These are phyloP conservation scores for Conus canariensis DNA, from an alignment of 2,888 invertebrate genomes.

Conservation along the genomic window DNA sequence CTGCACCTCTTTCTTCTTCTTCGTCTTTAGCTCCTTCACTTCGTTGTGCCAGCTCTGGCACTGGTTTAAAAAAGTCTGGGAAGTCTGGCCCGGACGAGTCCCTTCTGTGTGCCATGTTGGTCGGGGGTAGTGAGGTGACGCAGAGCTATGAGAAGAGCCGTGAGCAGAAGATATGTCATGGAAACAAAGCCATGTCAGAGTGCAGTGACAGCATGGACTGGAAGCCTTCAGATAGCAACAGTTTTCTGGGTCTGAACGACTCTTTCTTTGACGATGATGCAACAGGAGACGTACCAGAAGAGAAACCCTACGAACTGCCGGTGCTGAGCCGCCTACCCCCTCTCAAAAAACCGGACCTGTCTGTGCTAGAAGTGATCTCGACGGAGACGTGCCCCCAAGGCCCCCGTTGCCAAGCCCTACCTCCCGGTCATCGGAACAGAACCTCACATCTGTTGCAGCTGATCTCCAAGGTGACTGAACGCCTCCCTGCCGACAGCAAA, in stretches of 20 bases:
- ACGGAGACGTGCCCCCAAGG: neutral
- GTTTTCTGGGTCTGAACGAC: neutral
- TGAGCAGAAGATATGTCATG: neutral
- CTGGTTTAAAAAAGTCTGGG: neutral
- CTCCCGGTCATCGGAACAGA: neutral
- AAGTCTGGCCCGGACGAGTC: conserved; percentile 32
- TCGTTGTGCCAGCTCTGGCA: neutral
- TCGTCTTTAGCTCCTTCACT: neutral
- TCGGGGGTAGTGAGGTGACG: conserved; percentile 51
- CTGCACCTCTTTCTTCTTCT: neutral
- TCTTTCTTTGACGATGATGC: neutral
- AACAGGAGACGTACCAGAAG: neutral
- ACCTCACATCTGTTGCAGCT: neutral
- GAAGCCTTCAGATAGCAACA: neutral
- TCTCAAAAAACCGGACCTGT: neutral
- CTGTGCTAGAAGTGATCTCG: conserved; percentile 15
- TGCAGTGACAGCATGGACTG: conserved; percentile 20
- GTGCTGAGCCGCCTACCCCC: conserved; percentile 35
- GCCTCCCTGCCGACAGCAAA: neutral
- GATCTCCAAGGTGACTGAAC: conserved; percentile 29
- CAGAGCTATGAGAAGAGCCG: conserved; percentile 45
- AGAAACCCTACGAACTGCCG: conserved; percentile 29
- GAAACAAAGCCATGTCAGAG: conserved; percentile 13
- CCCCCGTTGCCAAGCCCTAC: neutral
- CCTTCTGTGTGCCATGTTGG: conserved; percentile 51